phyloP scores from a whole-genome alignment of 2,113 vertebrate genomes.

The Gnathonemus echidnorhynchus region DNA sequence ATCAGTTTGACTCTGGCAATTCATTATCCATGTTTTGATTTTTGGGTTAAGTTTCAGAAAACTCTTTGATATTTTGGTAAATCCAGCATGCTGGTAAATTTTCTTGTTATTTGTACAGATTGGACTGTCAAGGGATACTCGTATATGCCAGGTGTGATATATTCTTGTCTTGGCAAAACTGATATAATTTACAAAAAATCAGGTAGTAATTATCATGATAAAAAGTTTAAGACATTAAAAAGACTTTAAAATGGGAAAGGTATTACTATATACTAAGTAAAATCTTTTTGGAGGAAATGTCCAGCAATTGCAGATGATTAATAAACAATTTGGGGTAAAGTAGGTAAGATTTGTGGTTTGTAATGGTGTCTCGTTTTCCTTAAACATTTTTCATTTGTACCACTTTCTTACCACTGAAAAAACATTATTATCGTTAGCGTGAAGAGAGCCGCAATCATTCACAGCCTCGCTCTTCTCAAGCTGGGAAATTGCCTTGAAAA shows the following conservation, averaged over 20 bases:
- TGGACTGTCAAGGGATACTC: not conserved
- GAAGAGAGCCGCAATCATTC: conserved; percentile 63
- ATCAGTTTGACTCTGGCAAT: conserved; percentile 14
- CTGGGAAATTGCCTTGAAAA: conserved; percentile 69
- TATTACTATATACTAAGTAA: conserved; percentile 19
- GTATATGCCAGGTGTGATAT: conserved; percentile 13
- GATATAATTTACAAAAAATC: conserved; percentile 2
- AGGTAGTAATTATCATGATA: conserved; percentile 4
- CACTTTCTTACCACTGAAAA: conserved; percentile 58
- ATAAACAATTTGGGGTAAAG: conserved; percentile 47
- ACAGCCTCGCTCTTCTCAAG: conserved; percentile 58
- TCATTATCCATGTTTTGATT: conserved; percentile 18
- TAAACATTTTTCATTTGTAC: conserved; percentile 52
- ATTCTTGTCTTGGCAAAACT: not conserved
- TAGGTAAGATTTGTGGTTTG: conserved; percentile 42
- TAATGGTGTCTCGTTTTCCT: conserved; percentile 40
- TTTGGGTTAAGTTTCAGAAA: conserved; percentile 17
- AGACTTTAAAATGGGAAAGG: conserved; percentile 9
- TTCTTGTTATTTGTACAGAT: not conserved
- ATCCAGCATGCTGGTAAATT: not conserved
- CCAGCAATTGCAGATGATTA: conserved; percentile 37
- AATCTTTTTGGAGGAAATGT: conserved; percentile 25
- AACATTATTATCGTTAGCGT: conserved; percentile 66
- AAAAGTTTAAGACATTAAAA: not conserved
- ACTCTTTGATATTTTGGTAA: conserved; percentile 12